phyloP scores from a whole-genome alignment of 2,797 vertebrate species.

The Varecia variegata region DNA sequence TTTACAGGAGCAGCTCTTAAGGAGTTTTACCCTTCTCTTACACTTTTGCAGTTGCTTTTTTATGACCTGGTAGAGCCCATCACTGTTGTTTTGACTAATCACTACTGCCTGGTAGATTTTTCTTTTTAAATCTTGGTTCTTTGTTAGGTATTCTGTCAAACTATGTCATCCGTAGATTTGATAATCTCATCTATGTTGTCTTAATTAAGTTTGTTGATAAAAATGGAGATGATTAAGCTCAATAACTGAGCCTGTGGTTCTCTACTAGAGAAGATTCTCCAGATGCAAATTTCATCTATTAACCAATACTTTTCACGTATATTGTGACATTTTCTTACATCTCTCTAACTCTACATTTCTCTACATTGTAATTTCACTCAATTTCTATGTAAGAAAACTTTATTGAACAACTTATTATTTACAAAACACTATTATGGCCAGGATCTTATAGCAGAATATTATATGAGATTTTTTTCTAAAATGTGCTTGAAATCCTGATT shows the following conservation, averaged over 20 bases:
- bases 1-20: not conserved
- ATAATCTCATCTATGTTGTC: not conserved
- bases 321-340: not conserved
- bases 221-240: not conserved
- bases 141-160: not conserved
- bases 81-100: not conserved
- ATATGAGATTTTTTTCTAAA: not conserved
- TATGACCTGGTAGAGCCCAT: not conserved
- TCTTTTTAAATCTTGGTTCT: not conserved
- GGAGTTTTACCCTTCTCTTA: not conserved
- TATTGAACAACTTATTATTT: not conserved
- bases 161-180: not conserved
- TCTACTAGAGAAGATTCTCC: not conserved
- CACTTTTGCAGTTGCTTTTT: not conserved
- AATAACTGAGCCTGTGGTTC: not conserved
- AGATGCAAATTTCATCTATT: not conserved
- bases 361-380: not conserved
- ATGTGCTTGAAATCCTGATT: not conserved
- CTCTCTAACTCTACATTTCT: not conserved
- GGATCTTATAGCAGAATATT: not conserved
- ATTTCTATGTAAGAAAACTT: not conserved
- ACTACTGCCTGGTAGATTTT: not conserved
- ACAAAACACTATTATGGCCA: not conserved
- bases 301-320: not conserved
- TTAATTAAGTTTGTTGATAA: slow-evolving; percentile 16